These are phyloP conservation scores for Hippocampus kuda DNA, from an alignment of 2,797 vertebrate genomes.

Conservation along the genomic window DNA sequence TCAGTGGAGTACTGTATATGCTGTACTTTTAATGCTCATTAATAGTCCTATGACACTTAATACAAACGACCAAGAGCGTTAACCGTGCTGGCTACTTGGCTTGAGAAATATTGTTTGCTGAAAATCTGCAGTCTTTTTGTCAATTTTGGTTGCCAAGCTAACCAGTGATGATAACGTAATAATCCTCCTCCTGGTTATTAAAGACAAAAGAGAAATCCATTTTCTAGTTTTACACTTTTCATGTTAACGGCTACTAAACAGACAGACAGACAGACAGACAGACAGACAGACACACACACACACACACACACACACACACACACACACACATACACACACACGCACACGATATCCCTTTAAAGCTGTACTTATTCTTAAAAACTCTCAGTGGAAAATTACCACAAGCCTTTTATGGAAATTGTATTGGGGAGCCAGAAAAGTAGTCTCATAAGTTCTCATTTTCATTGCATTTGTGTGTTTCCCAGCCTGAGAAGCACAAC, in stretches of 20 bases:
- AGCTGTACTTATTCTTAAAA: slow-evolving; percentile 36
- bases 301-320: too few species aligned
- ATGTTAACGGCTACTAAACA: neutral
- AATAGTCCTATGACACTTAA: too few species aligned
- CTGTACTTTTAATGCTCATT: too few species aligned
- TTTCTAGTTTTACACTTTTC: neutral
- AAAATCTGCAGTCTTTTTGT: neutral
- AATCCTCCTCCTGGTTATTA: neutral
- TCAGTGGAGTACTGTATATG: too few species aligned
- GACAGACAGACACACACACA: too few species aligned
- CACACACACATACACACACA: too few species aligned
- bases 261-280: too few species aligned
- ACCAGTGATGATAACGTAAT: neutral
- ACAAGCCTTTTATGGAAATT: slow-evolving; percentile 30
- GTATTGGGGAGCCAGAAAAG: slow-evolving; percentile 21
- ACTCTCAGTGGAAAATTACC: slow-evolving; percentile 13
- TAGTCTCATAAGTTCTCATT: slow-evolving; percentile 12
- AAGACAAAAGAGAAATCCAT: neutral
- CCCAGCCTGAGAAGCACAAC: slow-evolving; percentile 43
- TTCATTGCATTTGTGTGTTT: slow-evolving; percentile 51
- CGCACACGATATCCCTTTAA: neutral
- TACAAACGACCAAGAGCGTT: neutral
- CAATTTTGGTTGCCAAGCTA: neutral
- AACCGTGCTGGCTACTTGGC: neutral
- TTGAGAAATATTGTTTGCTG: neutral